phyloP scores from a whole-genome alignment of 1,140 invertebrate genomes.

The Papilio helenus region DNA sequence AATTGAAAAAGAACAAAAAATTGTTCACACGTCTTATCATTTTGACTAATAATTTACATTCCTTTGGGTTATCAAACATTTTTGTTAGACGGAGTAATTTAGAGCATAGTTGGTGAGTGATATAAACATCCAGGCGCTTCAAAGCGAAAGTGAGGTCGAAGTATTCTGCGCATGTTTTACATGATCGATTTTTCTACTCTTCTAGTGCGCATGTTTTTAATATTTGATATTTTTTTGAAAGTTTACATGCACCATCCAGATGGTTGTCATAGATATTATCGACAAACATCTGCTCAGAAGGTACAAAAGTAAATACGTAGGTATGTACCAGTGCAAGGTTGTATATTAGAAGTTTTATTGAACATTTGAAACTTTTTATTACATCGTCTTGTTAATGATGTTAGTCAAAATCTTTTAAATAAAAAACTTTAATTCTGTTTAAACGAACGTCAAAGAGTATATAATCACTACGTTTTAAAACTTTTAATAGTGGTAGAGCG shows the following conservation, averaged over 20 bases:
- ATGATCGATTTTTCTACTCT: slow-evolving; percentile 68
- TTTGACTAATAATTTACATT: slow-evolving; percentile 73
- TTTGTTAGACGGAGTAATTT: slow-evolving; percentile 51
- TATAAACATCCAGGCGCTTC: slow-evolving; percentile 50
- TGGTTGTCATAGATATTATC: background rate
- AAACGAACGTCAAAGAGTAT: too few species aligned
- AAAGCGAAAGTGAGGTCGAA: background rate
- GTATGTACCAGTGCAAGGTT: background rate
- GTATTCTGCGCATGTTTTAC: slow-evolving; percentile 64
- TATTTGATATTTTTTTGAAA: slow-evolving; percentile 3
- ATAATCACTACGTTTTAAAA: too few species aligned
- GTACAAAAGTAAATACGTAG: background rate
- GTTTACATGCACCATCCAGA: background rate
- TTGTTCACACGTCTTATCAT: slow-evolving; percentile 78
- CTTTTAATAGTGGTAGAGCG: too few species aligned
- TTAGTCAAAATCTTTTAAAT: too few species aligned
- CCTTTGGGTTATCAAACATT: slow-evolving; percentile 75
- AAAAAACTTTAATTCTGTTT: too few species aligned
- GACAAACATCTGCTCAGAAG: background rate
- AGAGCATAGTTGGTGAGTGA: slow-evolving; percentile 54
- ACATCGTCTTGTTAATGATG: too few species aligned
- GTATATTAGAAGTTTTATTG: background rate
- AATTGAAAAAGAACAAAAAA: slow-evolving; percentile 78
- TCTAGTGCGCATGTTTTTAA: slow-evolving; percentile 6
- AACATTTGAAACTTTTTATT: too few species aligned